Evolutionary conservation across 2,797 vertebrate genomes (phyloP).

Genomic region (Falco naumanni): DNA sequence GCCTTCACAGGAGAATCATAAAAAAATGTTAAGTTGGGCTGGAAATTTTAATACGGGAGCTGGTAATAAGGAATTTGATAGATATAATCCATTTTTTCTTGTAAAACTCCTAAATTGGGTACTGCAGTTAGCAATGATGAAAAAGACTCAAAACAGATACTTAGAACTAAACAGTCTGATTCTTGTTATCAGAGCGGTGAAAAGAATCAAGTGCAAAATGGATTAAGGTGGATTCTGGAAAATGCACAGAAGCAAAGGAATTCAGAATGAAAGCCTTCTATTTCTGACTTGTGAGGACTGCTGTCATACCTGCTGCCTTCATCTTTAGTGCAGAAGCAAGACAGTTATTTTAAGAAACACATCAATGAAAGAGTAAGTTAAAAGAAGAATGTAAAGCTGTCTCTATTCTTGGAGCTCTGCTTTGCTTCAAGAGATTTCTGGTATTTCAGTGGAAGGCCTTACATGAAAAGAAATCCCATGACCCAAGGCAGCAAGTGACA

Average conservation of each 20-base stretch:
- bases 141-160: neutral
- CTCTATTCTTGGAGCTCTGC: constrained; percentile 38
- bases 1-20: neutral
- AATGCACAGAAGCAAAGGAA: constrained; percentile 30
- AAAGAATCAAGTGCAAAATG: constrained; percentile 2
- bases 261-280: constrained; percentile 32
- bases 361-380: constrained; percentile 52
- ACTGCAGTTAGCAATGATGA: neutral
- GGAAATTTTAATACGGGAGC: neutral
- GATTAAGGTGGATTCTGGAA: constrained; percentile 5
- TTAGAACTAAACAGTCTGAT: neutral
- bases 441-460: neutral
- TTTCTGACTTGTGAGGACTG: constrained; percentile 14
- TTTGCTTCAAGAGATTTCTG: constrained; percentile 37
- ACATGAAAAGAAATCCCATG: neutral
- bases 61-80: neutral
- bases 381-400: constrained; percentile 45
- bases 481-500: neutral
- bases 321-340: constrained; percentile 17
- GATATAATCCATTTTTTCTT: neutral
- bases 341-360: constrained; percentile 58
- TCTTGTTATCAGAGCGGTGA: neutral
- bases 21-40: neutral
- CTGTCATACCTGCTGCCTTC: constrained; percentile 36
- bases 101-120: neutral